Evolutionary conservation across 2,797 vertebrate genomes (phyloP), one percentile per base, ranked within the genome.

Genomic region (Columba guinea): DNA sequence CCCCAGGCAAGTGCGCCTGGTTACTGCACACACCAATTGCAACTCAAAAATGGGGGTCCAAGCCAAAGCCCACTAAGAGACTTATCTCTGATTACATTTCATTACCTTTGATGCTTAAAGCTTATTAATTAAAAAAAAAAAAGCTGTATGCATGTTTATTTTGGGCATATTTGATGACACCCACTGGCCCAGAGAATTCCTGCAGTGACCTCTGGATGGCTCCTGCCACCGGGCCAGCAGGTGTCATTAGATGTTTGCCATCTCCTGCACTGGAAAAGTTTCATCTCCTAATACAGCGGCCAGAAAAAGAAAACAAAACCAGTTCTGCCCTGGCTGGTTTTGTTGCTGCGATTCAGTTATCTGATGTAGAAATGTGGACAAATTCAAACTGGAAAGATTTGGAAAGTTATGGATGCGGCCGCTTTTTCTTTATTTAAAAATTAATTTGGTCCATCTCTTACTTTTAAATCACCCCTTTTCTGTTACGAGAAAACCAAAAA

Each of bases 361-460:
- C 41, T 79, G 68, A 70, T 74, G 65, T 65, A 74, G 91, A 96
- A 94, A 30, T 11, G 41, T 20, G 37, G 35, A 77, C 26, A 51
- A 86, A 86, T 46, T 48, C 56, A 64, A 70, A 41, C 26, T 74
- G 80, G 63, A 67, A 92, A 74, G 24, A 78, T 49, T 85, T 35
- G n/a, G 48, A 35, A 92, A 91, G 37, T 51, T 63, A 59, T 0
- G 37, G 51, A 82, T 51, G 34, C 49, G 87, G 65, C 1, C 0
- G 39, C 35, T 17, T 92, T 73, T 81, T 81, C 24, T 7, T 59
- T 37, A 19, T 83, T 51, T 41, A 24, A 3, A 22, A 34, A 71
- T 51, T 55, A 78, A 39, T 95, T 96, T 97, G 96, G 93, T 96
- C 94, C 95, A 84, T 84, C 81, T 95, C 73, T 73, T 73, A 62